Evolutionary conservation across 2,888 invertebrate species (phyloP).

Genomic region (Eupithecia abbreviata): DNA sequence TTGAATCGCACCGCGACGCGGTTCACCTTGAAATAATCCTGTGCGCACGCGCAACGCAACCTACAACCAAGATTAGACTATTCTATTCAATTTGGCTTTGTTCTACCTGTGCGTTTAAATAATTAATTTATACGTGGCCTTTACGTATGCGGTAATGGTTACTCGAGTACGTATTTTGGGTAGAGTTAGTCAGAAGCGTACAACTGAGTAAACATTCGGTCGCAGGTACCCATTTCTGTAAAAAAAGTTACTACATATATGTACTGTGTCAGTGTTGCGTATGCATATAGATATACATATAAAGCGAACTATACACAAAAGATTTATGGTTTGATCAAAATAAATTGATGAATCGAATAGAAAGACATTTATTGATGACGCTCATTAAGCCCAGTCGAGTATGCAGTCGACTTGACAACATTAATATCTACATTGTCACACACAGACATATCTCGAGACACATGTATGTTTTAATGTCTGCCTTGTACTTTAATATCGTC

Average conservation of each 20-base stretch:
- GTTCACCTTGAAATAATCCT: slow-evolving; percentile 32
- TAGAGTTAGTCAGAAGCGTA: neutral
- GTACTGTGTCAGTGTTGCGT: neutral
- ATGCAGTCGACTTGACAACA: neutral
- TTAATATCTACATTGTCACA: neutral
- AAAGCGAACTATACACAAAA: neutral
- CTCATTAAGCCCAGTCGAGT: neutral
- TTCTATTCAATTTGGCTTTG: neutral
- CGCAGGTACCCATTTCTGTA: neutral
- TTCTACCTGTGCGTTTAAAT: neutral
- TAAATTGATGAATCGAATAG: too few species aligned
- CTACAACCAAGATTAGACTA: neutral
- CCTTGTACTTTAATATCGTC: neutral
- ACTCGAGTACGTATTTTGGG: neutral
- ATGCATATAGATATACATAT: neutral
- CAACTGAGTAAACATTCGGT: neutral
- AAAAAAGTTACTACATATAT: too few species aligned
- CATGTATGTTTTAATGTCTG: neutral
- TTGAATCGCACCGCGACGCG: slow-evolving; percentile 17
- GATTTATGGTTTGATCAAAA: neutral
- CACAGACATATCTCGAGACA: neutral
- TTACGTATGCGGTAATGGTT: neutral
- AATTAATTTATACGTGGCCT: neutral
- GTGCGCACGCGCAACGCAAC: slow-evolving; percentile 20
- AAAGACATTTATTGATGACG: neutral